These are phyloP conservation scores for Sebastes ruberrimus DNA, from an alignment of 2,797 vertebrate species.

Conservation along the genomic window DNA sequence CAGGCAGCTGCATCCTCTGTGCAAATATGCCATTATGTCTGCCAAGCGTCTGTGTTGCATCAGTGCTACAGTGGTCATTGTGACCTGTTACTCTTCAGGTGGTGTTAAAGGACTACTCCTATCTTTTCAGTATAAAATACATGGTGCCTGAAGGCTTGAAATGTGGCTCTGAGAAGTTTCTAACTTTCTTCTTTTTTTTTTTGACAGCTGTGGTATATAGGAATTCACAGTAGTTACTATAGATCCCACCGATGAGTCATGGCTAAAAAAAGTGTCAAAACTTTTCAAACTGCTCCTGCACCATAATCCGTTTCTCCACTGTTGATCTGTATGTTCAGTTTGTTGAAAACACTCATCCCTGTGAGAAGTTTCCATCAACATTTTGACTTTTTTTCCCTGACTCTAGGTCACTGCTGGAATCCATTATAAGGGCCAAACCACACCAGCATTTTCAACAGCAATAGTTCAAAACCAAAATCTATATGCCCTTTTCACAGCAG, in stretches of 20 bases:
- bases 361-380: background rate
- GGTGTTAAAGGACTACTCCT: background rate
- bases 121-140: background rate
- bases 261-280: background rate
- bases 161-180: background rate
- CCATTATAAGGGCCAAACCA: background rate
- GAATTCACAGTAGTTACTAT: background rate
- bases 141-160: background rate
- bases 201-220: background rate
- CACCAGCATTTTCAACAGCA: background rate
- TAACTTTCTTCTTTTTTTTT: background rate
- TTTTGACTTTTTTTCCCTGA: background rate
- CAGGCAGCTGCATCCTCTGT: background rate
- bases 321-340: background rate
- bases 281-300: background rate
- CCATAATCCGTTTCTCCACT: background rate
- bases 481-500: no score
- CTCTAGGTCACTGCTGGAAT: background rate
- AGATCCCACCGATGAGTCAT: background rate
- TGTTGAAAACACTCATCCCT: background rate
- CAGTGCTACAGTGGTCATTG: background rate
- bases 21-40: background rate
- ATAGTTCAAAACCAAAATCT: background rate
- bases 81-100: conserved; percentile 10
- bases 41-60: background rate